phyloP scores from a whole-genome alignment of 2,888 invertebrate genomes.

The Drosophila borborema region DNA sequence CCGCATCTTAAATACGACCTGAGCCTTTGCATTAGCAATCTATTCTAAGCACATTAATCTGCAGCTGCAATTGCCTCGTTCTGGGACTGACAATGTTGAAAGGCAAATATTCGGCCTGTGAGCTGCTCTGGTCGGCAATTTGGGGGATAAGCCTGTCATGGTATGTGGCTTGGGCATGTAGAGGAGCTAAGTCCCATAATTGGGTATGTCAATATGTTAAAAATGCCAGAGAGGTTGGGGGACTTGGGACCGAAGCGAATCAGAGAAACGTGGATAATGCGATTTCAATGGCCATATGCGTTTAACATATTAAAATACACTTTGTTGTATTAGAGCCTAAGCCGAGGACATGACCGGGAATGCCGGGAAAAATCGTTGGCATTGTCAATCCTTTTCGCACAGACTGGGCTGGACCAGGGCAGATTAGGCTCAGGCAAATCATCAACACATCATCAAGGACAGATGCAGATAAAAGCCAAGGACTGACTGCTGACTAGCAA shows the following conservation, averaged over 20 bases:
- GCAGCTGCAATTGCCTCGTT: neutral
- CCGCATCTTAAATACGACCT: too few relatives aligned
- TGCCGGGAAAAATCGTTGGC: constrained; percentile 44
- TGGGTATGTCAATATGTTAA: constrained; percentile 42
- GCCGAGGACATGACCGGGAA: constrained; percentile 2
- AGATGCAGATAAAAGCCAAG: constrained; percentile 50
- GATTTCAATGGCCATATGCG: constrained; percentile 68
- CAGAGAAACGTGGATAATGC: constrained; percentile 51
- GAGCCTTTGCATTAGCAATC: neutral
- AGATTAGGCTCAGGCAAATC: constrained; percentile 57
- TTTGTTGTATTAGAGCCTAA: constrained; percentile 50
- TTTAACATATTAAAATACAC: constrained; percentile 75
- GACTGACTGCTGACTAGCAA: too few relatives aligned
- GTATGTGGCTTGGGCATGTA: neutral
- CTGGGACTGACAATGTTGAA: neutral
- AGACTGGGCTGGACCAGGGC: neutral
- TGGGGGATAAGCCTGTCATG: constrained; percentile 27
- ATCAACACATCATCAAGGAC: constrained; percentile 64
- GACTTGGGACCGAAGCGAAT: neutral
- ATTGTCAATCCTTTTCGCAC: constrained; percentile 54
- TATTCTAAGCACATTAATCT: neutral
- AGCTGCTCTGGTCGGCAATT: constrained; percentile 12
- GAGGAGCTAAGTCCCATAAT: constrained; percentile 7
- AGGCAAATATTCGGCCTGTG: neutral
- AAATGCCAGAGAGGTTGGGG: neutral